Base-by-base conservation (phyloP, 2,888 invertebrate genomes). In the Troilus luridus region DNA sequence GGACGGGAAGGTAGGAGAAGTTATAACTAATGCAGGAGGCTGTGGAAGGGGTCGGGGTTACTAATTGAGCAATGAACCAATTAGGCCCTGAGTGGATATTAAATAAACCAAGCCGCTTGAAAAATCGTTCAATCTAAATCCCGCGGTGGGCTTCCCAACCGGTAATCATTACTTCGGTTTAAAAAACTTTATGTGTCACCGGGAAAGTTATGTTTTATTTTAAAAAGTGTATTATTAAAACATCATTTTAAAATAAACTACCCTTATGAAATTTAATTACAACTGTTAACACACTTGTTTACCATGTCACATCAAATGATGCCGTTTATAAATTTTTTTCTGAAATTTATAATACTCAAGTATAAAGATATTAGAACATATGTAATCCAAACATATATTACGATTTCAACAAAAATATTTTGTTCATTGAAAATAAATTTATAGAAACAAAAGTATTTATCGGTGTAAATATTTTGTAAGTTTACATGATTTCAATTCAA, bases 51-150 rank as follows among this genome's bases (percentile, higher is more conserved):
- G 72, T 14, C 14, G 21, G 27, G 72, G 72, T 77, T 77, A 77
- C 72, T 77, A 77, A 77, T 77, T 77, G 72, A 77, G 72, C 72
- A 77, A 77, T 77, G 72, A 41, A 77, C 72, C 72, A 77, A 77
- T 77, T 77, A 77, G 72, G 14, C 17, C 41, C 72, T 77, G 72
- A 77, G 72, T 77, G 72, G 72, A 77, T 77, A 77, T 77, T 77
- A 77, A 77, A 77, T 77, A 77, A 77, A 77, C 72, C 72, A 77
- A 41, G 72, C 8, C 72, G 27, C 72, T 77, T 77, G 72, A 77
- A 77, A 77, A 77, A 77, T 77, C 72, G 72, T 77, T 77, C 72
- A 77, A 77, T 77, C 72, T 77, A 77, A 77, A 77, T 77, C 72
- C 72, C n/a, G 24, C 3, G 7, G 27, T 17, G 10, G 19, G 27